Conservation (phyloP, 2,797 vertebrate species). For the Sebastiscus albofasciatus region DNA sequence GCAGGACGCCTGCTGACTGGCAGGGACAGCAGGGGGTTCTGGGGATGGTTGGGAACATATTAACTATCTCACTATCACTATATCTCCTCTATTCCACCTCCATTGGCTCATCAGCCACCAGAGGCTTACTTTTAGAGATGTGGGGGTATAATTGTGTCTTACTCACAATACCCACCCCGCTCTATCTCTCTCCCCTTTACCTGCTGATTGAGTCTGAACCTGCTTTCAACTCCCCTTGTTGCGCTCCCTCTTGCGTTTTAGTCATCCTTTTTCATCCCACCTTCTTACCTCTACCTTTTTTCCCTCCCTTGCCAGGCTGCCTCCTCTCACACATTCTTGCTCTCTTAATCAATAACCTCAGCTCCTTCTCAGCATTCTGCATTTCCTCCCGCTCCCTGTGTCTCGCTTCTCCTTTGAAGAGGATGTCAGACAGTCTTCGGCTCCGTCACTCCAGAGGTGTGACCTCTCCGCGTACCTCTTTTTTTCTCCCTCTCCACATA, state of each 20-base stretch:
- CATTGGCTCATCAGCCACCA: slow-evolving; percentile 59
- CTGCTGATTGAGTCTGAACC: slow-evolving; percentile 68
- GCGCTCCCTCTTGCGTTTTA: slow-evolving; percentile 37
- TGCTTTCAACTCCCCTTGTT: slow-evolving; percentile 66
- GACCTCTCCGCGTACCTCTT: slow-evolving; percentile 43
- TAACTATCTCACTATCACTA: slow-evolving; percentile 48
- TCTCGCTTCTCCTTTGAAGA: slow-evolving; percentile 64
- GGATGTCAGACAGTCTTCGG: slow-evolving; percentile 55
- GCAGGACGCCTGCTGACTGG: slow-evolving; percentile 68
- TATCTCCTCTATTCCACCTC: slow-evolving; percentile 54
- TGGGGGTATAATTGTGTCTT: slow-evolving; percentile 50
- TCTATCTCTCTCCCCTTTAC: slow-evolving; percentile 30
- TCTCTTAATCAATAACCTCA: slow-evolving; percentile 71
- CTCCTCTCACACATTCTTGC: slow-evolving; percentile 53
- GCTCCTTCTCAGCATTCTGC: slow-evolving; percentile 62
- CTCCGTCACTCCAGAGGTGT: slow-evolving; percentile 50
- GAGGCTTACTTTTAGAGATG: slow-evolving; percentile 57
- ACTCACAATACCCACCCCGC: slow-evolving; percentile 23
- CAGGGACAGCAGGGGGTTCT: slow-evolving; percentile 73
- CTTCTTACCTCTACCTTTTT: slow-evolving; percentile 55
- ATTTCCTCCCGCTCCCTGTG: slow-evolving; percentile 49
- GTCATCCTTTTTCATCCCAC: slow-evolving; percentile 59
- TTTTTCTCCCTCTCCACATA: background rate
- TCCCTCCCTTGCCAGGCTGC: slow-evolving; percentile 29
- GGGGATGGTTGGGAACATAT: slow-evolving; percentile 58